Base-by-base conservation (phyloP, 2,888 invertebrate species). In the Heliothis peltigera region DNA sequence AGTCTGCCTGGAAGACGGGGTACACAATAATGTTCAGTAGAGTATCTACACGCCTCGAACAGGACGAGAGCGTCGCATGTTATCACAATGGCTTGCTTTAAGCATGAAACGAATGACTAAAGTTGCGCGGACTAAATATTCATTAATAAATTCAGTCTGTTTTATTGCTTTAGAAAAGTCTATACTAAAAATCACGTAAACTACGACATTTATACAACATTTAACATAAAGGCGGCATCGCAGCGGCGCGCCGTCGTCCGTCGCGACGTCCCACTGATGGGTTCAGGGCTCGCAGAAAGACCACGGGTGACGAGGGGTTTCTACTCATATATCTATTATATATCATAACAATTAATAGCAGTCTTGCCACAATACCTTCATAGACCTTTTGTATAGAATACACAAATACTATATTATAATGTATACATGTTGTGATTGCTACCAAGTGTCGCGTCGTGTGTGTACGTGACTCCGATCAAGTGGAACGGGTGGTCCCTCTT, bases 281-380 rank as follows among this genome's bases (percentile, higher is more conserved):
- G 60, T 70, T 70, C 63, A 75, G 69, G 70, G 80, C 68, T 70
- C 73, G 78, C 48, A 64, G 78, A 64, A 69, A 76, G 74, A 78
- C 71, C 78, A 71, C 80, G 32, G 46, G 54, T 73, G 57, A 64
- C 43, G 28, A 64, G 64, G 55, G 59, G 52, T 52, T 55, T 57
- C 67, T 80, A 76, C 69, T 15, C 54, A 54, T 43, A 73, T 54
- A 61, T 69, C 51, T 72, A 68, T 52, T 60, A 66, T 57, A 66
- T 54, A 60, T 65, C 39, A 60, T 76, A 76, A 67, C 42, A 64
- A 67, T 70, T 65, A 68, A 65, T 74, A 63, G 79, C 80, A 80
- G 78, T 78, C 79, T 80, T 80, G 69, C 75, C 52, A 73, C 35
- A 73, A 75, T 74, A 74, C 70, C 69, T 66, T 73, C 57, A 62